Base-by-base conservation (phyloP, 2,113 vertebrate species). In the Solea solea region DNA sequence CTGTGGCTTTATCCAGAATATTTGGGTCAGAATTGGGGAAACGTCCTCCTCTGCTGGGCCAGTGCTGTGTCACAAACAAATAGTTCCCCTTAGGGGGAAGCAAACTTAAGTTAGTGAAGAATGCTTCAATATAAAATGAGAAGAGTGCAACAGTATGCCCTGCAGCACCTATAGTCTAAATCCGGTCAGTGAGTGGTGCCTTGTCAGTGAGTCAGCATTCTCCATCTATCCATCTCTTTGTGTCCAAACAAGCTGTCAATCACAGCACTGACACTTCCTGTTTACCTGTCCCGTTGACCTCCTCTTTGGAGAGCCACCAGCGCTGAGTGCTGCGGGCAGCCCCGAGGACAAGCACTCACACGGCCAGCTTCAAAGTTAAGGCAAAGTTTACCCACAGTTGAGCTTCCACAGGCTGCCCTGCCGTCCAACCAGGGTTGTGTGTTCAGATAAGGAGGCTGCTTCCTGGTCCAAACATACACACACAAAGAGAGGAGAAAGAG, bases 231-330 rank as follows among this genome's bases (percentile, higher is more conserved):
- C 89, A 90, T 90, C 90, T 91, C 84, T 84, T 88, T 83, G 85
- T 84, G 90, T 93, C 87, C 76, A 92, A 92, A 93, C 89, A 92
- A 57, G 65, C 69, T 90, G 90, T 90, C 91, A 87, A 71, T 91
- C 88, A 89, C 72, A 28, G 46, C 68, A 7, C 69, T 42, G 81
- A 83, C 77, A 76, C 87, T 92, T 92, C 91, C 91, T 93, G 90
- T 93, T 91, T 89, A 90, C 90, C 88, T 92, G 92, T 91, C 86
- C 86, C 87, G 75, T 84, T 92, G 90, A 91, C 90, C 91, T 78
- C 82, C 83, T 77, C 78, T 89, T 88, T 77, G 82, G 79, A 85
- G 74, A 86, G 86, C 78, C 85, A 82, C 83, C 64, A 69, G 81
- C 51, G 56, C 75, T 84, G 82, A 90, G 82, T 85, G 84, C 81